Percentiles rank a stretch among this genome's conserved stretches.
Conservation (phyloP, 1,140 invertebrate genomes). For the Pogonognathellus flavescens region DNA sequence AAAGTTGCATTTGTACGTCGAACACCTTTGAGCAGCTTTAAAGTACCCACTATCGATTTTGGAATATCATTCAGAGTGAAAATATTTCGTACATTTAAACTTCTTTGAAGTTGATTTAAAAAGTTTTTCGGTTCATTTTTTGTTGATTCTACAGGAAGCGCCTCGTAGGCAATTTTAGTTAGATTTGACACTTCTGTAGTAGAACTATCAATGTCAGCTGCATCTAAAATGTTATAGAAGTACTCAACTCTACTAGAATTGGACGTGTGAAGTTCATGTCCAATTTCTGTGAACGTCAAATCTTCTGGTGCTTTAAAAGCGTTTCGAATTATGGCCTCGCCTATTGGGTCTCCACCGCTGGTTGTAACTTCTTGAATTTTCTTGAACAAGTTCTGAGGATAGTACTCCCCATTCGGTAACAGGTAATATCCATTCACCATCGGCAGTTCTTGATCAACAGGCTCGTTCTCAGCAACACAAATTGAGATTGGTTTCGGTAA, state of each 20-base stretch:
- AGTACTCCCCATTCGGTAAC: constrained; percentile 25
- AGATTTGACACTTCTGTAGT: background rate
- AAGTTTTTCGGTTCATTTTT: background rate
- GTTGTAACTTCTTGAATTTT: constrained; percentile 33
- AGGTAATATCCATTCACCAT: constrained; percentile 10
- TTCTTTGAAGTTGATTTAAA: background rate
- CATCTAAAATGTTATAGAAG: background rate
- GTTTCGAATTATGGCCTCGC: background rate
- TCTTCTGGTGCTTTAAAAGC: constrained; percentile 1
- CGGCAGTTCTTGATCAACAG: background rate
- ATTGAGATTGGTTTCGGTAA: constrained; percentile 18
- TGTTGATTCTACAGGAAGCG: background rate
- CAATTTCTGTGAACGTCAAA: background rate
- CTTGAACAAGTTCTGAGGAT: constrained; percentile 12
- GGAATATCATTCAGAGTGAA: background rate
- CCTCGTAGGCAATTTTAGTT: background rate
- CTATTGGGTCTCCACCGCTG: constrained; percentile 2
- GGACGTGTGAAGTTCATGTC: background rate
- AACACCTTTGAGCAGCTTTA: background rate
- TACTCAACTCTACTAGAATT: background rate
- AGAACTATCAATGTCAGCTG: background rate
- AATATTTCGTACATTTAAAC: background rate
- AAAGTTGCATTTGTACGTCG: background rate
- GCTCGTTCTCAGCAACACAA: constrained; percentile 12
- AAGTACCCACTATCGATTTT: background rate